Evolutionary conservation across 1,140 invertebrate genomes (phyloP).

Genomic region (Calliphora vicina): DNA sequence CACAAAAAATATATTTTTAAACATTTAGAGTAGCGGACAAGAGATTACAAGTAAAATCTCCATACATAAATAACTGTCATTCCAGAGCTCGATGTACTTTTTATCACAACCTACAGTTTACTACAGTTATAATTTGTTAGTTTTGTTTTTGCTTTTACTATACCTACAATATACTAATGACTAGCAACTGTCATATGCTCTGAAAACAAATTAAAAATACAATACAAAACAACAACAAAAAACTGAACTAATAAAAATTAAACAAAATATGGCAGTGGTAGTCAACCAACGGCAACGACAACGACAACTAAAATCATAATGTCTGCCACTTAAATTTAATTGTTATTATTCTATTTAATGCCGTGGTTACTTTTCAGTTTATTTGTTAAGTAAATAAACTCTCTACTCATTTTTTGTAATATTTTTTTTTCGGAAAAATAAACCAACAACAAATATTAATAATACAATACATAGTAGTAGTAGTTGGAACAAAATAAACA

Average conservation of each 20-base stretch:
- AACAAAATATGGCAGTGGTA: slow-evolving; percentile 12
- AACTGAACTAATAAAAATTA: background rate
- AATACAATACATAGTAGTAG: background rate
- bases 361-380: background rate
- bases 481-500: background rate
- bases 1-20: too few species aligned
- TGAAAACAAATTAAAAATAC: slow-evolving; percentile 9
- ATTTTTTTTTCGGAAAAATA: too few species aligned
- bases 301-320: slow-evolving; percentile 10
- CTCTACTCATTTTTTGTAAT: background rate
- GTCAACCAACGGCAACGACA: background rate
- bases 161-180: slow-evolving; percentile 16
- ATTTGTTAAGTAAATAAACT: background rate
- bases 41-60: too few species aligned
- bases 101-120: background rate
- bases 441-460: background rate
- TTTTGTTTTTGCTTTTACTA: background rate
- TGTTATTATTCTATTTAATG: slow-evolving; percentile 6
- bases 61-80: too few species aligned
- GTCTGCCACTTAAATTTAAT: slow-evolving; percentile 31
- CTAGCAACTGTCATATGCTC: slow-evolving; percentile 31
- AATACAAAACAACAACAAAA: background rate
- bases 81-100: background rate
- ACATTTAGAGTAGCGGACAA: too few species aligned
- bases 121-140: background rate